Base-by-base conservation (phyloP, 2,797 vertebrate species). In the Pangasius djambal region DNA sequence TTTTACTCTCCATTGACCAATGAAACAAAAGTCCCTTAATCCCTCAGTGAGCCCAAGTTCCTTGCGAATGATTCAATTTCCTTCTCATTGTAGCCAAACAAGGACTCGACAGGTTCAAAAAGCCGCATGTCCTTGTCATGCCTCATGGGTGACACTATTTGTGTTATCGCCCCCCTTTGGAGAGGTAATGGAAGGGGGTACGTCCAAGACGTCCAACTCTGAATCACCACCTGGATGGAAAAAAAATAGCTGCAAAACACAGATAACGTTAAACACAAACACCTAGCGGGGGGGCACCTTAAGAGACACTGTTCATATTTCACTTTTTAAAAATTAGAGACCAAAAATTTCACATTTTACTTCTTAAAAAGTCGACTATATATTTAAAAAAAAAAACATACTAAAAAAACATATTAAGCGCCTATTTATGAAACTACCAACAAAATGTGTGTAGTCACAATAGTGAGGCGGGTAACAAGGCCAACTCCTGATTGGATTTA, bases 41-140 rank as follows among this genome's bases (percentile, higher is more conserved):
- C 94, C 95, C 91, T 40, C 89, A 93, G 92, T 94, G 90, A 93
- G 91, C 90, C 89, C 78, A 86, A 89, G 92, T 94, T 94, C 94
- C 94, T 93, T 86, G 86, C 92, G 91, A 95, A 93, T 94, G 94
- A 94, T 94, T 95, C 93, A 94, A 94, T 94, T 94, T 95, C 92
- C 89, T 92, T 88, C 91, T 70, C 89, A 94, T 94, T 95, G 94
- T 95, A 92, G 89, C 90, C 79, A 90, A 91, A 91, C 93, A 92
- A 92, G 86, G 90, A 89, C 89, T 83, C 44, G 1, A 65, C 89
- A 2, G 89, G 88, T 91, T 74, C 79, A 86, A 67, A 48, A 89
- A 85, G 78, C 83, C 81, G 55, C 28, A 59, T 90, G 90, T 92
- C 89, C 89, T 91, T 89, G 91, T 92, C 55, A 48, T 83, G 79